phyloP scores from a whole-genome alignment of 2,797 vertebrate genomes.

The Psittacula echo region DNA sequence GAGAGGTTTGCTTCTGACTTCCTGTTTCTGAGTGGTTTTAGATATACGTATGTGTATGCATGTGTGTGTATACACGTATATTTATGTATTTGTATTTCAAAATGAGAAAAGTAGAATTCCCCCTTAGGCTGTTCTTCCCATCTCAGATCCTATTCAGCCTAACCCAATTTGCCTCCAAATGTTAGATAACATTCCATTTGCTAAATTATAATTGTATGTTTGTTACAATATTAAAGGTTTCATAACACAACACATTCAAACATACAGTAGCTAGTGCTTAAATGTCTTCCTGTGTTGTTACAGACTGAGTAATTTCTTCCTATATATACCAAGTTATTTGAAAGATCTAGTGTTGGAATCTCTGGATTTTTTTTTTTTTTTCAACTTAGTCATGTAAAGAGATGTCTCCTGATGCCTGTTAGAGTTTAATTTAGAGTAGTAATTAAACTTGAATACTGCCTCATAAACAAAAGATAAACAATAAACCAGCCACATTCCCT shows the following conservation, averaged over 20 bases:
- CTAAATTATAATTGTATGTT: constrained; percentile 56
- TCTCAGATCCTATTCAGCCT: not conserved
- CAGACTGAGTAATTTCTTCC: constrained; percentile 74
- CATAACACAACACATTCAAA: constrained; percentile 64
- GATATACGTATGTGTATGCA: not conserved
- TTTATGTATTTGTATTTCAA: not conserved
- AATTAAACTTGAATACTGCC: constrained; percentile 99
- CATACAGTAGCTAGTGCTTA: constrained; percentile 46
- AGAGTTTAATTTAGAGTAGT: constrained; percentile 99
- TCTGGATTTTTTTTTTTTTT: constrained; percentile 67
- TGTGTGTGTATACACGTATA: not conserved
- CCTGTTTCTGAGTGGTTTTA: not conserved
- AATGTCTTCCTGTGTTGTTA: constrained; percentile 72
- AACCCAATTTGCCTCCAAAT: constrained; percentile 36
- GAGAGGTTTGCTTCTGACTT: not conserved
- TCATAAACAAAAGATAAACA: constrained; percentile 99
- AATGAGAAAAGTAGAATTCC: constrained; percentile 24
- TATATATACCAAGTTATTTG: constrained; percentile 74
- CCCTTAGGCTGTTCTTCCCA: constrained; percentile 13
- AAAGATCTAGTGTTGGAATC: constrained; percentile 74
- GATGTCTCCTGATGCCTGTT: constrained; percentile 96
- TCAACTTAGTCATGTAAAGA: constrained; percentile 81
- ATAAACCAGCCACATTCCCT: constrained; percentile 94
- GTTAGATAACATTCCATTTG: constrained; percentile 65
- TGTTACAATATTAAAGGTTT: constrained; percentile 71